These are phyloP conservation scores for Odontomachus brunneus DNA, from an alignment of 1,140 invertebrate species.

Conservation along the genomic window DNA sequence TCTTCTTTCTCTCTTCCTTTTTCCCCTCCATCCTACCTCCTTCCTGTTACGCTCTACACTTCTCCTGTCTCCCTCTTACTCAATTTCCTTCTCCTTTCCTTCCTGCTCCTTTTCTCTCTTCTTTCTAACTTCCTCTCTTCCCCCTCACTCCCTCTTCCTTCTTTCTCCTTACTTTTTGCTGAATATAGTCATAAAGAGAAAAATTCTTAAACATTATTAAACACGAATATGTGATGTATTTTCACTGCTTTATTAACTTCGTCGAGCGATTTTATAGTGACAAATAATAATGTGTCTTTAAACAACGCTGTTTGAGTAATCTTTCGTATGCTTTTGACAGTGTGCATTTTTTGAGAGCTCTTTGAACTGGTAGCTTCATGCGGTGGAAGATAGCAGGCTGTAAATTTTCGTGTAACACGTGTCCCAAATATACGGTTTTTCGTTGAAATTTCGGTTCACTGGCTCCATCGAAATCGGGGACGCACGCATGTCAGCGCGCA, in stretches of 20 bases:
- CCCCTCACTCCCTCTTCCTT: too few relatives aligned
- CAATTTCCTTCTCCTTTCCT: too few relatives aligned
- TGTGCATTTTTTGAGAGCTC: constrained; percentile 25
- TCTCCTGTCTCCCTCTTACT: too few relatives aligned
- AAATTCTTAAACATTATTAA: too few relatives aligned
- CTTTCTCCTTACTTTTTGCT: too few relatives aligned
- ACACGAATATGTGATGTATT: too few relatives aligned
- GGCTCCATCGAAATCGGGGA: constrained; percentile 51
- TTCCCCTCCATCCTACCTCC: too few relatives aligned
- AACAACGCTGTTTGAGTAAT: constrained; percentile 19
- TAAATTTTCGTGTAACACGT: constrained; percentile 54
- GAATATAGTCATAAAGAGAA: too few relatives aligned
- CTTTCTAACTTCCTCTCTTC: too few relatives aligned
- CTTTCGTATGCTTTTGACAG: constrained; percentile 24
- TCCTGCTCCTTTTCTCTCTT: too few relatives aligned
- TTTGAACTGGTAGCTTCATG: constrained; percentile 42
- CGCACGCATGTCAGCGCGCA: constrained; percentile 50
- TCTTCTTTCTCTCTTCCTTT: too few relatives aligned
- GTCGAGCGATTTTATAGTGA: not conserved
- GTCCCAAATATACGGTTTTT: constrained; percentile 58
- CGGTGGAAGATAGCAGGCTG: constrained; percentile 49
- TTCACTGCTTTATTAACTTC: not conserved
- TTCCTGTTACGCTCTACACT: too few relatives aligned
- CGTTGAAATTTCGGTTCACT: constrained; percentile 56
- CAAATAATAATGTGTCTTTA: not conserved